A percentile compares a stretch with the other conserved stretches of the same genome.
phyloP scores from a whole-genome alignment of 2,113 vertebrate species.

The Ammodytes dubius region DNA sequence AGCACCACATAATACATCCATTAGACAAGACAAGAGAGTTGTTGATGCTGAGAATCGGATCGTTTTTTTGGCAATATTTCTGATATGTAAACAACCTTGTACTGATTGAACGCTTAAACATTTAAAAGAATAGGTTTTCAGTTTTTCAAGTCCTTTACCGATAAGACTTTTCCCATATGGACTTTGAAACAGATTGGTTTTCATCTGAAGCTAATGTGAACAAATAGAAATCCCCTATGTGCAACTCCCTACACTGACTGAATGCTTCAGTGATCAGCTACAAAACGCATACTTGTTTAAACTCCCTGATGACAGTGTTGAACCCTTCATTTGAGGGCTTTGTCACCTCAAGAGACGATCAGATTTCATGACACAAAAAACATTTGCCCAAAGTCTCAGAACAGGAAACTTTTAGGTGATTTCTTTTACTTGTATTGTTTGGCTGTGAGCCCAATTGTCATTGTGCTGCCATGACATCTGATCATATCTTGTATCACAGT shows the following conservation, averaged over 20 bases:
- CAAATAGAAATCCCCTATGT: constrained; percentile 1
- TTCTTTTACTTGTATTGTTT: constrained; percentile 10
- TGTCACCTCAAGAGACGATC: background rate
- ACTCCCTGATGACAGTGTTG: constrained; percentile 25
- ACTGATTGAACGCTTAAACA: too few species aligned
- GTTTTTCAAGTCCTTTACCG: too few species aligned
- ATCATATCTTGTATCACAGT: constrained; percentile 8
- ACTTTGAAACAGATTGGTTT: too few species aligned
- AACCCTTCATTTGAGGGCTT: constrained; percentile 1
- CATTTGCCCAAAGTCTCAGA: background rate
- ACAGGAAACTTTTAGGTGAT: background rate
- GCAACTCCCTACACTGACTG: constrained; percentile 2
- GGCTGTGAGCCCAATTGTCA: constrained; percentile 17
- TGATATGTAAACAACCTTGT: background rate
- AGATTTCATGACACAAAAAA: background rate
- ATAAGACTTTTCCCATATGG: too few species aligned
- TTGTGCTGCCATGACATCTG: background rate
- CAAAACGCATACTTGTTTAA: constrained; percentile 21
- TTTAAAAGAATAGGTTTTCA: background rate
- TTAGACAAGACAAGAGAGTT: background rate
- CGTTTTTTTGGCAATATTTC: background rate
- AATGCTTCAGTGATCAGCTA: constrained; percentile 12
- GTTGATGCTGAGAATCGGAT: background rate
- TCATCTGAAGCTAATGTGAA: too few species aligned
- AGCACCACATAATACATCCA: background rate